phyloP scores from a whole-genome alignment of 2,888 invertebrate genomes.

The Callyntrura sp. region DNA sequence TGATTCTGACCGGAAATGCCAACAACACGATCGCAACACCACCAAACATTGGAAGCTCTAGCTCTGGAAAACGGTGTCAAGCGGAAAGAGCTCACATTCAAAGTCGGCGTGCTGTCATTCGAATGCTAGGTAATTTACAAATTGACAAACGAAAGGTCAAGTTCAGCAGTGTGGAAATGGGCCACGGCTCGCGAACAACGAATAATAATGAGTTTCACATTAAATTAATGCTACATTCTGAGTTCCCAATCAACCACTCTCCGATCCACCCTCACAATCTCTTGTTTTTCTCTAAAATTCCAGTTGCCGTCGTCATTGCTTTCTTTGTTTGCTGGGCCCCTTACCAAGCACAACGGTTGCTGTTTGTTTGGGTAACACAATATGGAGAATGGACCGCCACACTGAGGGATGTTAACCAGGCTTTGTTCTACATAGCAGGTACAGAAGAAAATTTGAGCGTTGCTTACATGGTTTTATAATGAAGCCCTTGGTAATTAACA shows the following conservation, averaged over 20 bases:
- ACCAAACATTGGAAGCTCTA: slow-evolving; percentile 48
- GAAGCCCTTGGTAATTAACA: not conserved
- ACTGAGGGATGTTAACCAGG: slow-evolving; percentile 84
- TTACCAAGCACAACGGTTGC: slow-evolving; percentile 81
- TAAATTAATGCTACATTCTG: slow-evolving; percentile 34
- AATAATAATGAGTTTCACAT: slow-evolving; percentile 15
- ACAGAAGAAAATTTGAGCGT: slow-evolving; percentile 37
- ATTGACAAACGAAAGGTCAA: slow-evolving; percentile 11
- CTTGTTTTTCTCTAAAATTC: not conserved
- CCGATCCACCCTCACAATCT: not conserved
- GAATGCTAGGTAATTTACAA: slow-evolving; percentile 85
- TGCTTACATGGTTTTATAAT: slow-evolving; percentile 53
- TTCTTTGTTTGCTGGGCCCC: slow-evolving; percentile 82
- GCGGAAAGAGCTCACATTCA: slow-evolving; percentile 84
- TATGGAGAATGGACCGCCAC: slow-evolving; percentile 84
- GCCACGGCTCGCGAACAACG: not conserved
- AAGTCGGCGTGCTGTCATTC: slow-evolving; percentile 85
- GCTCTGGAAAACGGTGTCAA: slow-evolving; percentile 82
- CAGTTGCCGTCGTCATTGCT: slow-evolving; percentile 79
- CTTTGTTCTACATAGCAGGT: slow-evolving; percentile 84
- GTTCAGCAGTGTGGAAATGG: not conserved
- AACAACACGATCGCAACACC: slow-evolving; percentile 58
- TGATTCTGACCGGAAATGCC: slow-evolving; percentile 15
- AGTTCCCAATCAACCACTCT: not conserved
- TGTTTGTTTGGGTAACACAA: slow-evolving; percentile 83